Evolutionary conservation across 2,888 invertebrate species (phyloP).

Genomic region (Agrypnus murinus): DNA sequence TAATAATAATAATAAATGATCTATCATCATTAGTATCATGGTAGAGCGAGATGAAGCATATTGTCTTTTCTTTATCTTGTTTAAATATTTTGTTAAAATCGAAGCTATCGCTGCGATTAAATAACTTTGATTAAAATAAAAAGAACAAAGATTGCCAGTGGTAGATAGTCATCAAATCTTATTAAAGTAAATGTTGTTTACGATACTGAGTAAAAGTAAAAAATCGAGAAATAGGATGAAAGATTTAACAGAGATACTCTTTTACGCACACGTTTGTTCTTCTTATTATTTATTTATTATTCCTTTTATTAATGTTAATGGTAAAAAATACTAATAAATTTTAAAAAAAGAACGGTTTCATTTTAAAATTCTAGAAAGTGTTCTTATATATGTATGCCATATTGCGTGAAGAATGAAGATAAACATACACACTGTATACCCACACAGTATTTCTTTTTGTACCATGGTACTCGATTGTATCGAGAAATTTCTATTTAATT

Average conservation of each 20-base stretch:
- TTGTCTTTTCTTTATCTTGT: too few species aligned
- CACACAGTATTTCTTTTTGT: conserved; percentile 3
- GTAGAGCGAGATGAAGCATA: too few species aligned
- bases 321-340: neutral
- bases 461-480: conserved; percentile 27
- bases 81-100: too few species aligned
- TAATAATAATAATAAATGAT: neutral
- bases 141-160: too few species aligned
- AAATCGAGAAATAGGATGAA: conserved; percentile 14
- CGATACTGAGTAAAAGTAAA: conserved; percentile 32
- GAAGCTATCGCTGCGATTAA: conserved; percentile 14
- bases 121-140: neutral
- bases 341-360: neutral
- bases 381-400: neutral
- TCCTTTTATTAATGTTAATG: conserved; percentile 23
- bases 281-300: conserved; percentile 2
- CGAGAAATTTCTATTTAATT: conserved; percentile 34
- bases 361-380: conserved; percentile 10
- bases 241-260: conserved; percentile 6
- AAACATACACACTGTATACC: neutral
- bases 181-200: neutral
- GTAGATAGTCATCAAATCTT: neutral
- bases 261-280: neutral
- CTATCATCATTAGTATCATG: too few species aligned
- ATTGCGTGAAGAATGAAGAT: neutral